These are phyloP conservation scores for Drosophila pandora DNA, from an alignment of 1,140 invertebrate species.

Conservation along the genomic window DNA sequence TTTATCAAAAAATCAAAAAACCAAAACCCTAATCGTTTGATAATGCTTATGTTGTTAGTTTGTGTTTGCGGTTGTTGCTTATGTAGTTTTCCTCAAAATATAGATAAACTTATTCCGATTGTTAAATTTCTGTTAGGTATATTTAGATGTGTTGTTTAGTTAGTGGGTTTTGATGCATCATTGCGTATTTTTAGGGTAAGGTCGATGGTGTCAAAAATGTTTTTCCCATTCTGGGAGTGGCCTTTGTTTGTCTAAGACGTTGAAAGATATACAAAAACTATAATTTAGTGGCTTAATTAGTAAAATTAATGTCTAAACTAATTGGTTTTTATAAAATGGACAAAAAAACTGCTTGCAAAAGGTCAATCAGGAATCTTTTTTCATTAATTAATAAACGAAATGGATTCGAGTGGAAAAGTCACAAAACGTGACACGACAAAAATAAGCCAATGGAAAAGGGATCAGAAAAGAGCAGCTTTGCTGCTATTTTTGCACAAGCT, in stretches of 20 bases:
- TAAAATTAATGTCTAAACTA: constrained; percentile 44
- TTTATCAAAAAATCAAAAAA: constrained; percentile 53
- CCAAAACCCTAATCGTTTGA: constrained; percentile 52
- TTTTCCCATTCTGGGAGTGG: constrained; percentile 24
- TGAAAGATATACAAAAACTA: constrained; percentile 33
- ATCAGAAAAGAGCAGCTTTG: constrained; percentile 51
- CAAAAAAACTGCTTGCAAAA: constrained; percentile 2
- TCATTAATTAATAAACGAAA: constrained; percentile 68
- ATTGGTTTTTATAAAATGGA: constrained; percentile 16
- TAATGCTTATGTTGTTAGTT: constrained; percentile 52
- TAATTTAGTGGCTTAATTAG: constrained; percentile 50
- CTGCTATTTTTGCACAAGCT: constrained; percentile 62
- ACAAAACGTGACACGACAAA: constrained; percentile 65
- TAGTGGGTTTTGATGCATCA: constrained; percentile 43
- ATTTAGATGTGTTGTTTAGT: constrained; percentile 30
- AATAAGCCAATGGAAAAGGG: constrained; percentile 18
- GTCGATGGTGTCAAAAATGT: constrained; percentile 37
- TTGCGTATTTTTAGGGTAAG: constrained; percentile 47
- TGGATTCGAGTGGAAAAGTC: constrained; percentile 64
- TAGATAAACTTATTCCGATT: constrained; percentile 16
- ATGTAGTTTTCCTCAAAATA: constrained; percentile 30
- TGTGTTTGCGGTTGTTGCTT: constrained; percentile 35
- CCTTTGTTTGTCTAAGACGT: constrained; percentile 22
- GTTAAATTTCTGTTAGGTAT: constrained; percentile 21
- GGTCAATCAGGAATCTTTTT: constrained; percentile 21